Base-by-base conservation (phyloP, 2,797 vertebrate species). In the Corythornis leucogaster region DNA sequence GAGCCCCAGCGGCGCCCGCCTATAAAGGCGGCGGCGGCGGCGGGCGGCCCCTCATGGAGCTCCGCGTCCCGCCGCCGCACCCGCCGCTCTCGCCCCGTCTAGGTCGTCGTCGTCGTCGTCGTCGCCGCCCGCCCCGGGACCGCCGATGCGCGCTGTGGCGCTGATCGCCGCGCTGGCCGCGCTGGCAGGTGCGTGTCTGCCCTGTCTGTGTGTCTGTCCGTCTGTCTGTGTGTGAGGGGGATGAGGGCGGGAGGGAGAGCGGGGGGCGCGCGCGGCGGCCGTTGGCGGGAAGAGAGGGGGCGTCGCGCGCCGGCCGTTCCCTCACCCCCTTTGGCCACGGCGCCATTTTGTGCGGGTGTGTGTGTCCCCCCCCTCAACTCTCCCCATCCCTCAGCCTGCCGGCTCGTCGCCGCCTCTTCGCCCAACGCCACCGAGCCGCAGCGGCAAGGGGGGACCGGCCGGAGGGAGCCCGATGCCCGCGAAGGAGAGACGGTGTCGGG, bases 131-230 rank as follows among this genome's bases (percentile, higher is more conserved):
- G 78, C 30, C 58, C 63, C 76, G 45, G 75, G 30, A 46, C 80
- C 55, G 70, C 94, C 77, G 2, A 87, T 82, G 95, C 81, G 81
- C 74, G 90, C 87, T 8, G 26, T 84, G 63, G 54, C 55, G 79
- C 20, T 94, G 46, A 38, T 97, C 45, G 89, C 14, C 43, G 92
- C 93, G 12, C 55, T 97, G 85, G 51, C 96, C 21, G 13, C 79
- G 71, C 73, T 96, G 90, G 80, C 96, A 97, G 97, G 97, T 97
- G 95, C 93, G 38, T 38, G 38, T 38, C 38, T 38, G 38, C 12
- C 38, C 13, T 38, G 38, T 38, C 38, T 38, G 38, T 13, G 38
- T 38, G 38, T 38, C 38, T 38, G 38, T 38, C 38, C 13, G 38
- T 38, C 38, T 13, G 38, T 38, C 38, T 14, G 38, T 38, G 38